Evolutionary conservation across 2,888 invertebrate species (phyloP).

Genomic region (Sericinus montela): DNA sequence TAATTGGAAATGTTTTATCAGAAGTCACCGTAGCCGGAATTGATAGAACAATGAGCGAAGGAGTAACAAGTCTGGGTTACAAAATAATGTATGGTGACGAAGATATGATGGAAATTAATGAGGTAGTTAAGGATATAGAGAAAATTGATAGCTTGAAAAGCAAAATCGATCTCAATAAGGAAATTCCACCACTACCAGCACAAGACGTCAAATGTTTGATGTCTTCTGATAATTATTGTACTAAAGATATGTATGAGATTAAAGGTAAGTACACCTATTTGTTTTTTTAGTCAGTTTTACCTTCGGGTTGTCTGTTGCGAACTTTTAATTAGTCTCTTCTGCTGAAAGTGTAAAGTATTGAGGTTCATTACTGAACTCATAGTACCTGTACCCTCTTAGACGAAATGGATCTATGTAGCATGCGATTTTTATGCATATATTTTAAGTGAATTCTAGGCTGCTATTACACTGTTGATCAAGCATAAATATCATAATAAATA

Average conservation of each 20-base stretch:
- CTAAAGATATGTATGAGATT: conserved; percentile 51
- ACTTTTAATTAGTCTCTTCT: too few species aligned
- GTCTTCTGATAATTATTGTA: conserved; percentile 62
- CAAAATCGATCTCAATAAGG: conserved; percentile 38
- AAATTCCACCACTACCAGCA: conserved; percentile 44
- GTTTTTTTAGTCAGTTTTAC: too few species aligned
- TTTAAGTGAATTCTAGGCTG: too few species aligned
- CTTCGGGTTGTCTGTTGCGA: too few species aligned
- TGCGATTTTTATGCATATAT: too few species aligned
- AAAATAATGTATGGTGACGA: conserved; percentile 58
- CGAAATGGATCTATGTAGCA: too few species aligned
- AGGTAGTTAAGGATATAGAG: conserved; percentile 49
- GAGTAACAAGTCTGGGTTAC: conserved; percentile 45
- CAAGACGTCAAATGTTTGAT: conserved; percentile 67
- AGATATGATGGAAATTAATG: conserved; percentile 50
- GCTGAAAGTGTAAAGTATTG: too few species aligned
- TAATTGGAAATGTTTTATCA: conserved; percentile 26
- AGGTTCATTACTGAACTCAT: too few species aligned
- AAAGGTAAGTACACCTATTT: conserved; percentile 70
- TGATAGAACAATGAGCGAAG: conserved; percentile 42
- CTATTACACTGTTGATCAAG: too few species aligned
- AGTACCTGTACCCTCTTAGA: too few species aligned
- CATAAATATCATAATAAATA: too few species aligned
- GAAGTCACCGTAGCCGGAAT: conserved; percentile 40
- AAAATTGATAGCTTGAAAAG: conserved; percentile 38